Evolutionary conservation across 2,797 vertebrate genomes (phyloP), one percentile per base, ranked within the genome.

Genomic region (Eurystomus glaucurus): DNA sequence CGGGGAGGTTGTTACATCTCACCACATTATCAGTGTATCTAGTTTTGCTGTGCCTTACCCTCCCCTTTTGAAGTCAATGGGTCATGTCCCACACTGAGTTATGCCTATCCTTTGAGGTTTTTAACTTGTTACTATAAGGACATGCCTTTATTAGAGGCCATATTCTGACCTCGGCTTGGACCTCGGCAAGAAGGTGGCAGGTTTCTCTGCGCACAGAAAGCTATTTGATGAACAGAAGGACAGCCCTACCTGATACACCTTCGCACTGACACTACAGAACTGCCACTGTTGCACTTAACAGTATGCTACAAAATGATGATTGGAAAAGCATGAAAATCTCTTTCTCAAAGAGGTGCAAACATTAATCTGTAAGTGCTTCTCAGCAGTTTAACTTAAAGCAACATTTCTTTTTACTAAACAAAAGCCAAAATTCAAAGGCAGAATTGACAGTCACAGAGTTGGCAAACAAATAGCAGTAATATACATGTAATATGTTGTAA

Each of bases 371-470:
- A n/a, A 70, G 25, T 35, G 22, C 22, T 86, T 66, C 39, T 35
- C 4, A 4, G 15, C 23, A 60, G 22, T 50, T 96, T 22, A 84
- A 65, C 10, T 7, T 66, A 57, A 57, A 50, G 39, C 10, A 76
- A 71, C 5, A 25, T 25, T 58, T 81, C 20, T 52, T 90, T 80
- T 74, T 62, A 50, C 21, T 58, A 52, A 71, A 61, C 10, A 31
- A 33, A 95, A 78, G 14, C 33, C 60, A 57, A 43, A 95, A 62
- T 85, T 86, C 70, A 58, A 79, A 60, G 29, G 26, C 19, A 76
- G 33, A 86, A 55, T 4, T 60, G 76, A 88, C 45, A 92, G 33
- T 37, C 57, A 61, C 0, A 0, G 37, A 92, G 22, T 33, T 18
- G 50, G 21, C 19, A 95, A 79, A 58, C 1, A 1, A 84, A 46